phyloP scores from a whole-genome alignment of 2,113 vertebrate species.

The Xenotilapia longispinis region DNA sequence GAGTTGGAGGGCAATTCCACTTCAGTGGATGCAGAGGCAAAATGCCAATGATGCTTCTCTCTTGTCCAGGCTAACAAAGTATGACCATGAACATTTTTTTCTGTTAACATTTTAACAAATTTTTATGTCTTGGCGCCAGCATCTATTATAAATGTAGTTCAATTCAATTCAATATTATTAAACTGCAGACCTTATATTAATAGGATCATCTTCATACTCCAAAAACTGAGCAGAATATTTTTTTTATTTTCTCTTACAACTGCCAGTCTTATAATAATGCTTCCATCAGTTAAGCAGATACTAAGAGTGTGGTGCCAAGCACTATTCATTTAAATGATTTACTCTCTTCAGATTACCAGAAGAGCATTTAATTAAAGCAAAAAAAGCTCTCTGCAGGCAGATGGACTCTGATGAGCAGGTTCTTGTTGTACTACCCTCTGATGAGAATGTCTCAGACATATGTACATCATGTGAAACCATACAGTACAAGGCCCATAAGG shows the following conservation, averaged over 20 bases:
- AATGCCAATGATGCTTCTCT: neutral
- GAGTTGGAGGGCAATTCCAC: neutral
- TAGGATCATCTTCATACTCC: neutral
- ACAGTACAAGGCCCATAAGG: neutral
- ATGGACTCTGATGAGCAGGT: neutral
- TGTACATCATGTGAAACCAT: neutral
- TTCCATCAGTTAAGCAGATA: conserved; percentile 9
- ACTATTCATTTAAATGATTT: conserved; percentile 11
- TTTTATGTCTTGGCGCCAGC: neutral
- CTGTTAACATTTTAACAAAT: neutral
- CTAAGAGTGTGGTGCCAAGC: neutral
- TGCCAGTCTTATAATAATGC: neutral
- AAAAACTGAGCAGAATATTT: neutral
- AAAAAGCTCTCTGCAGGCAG: conserved; percentile 11
- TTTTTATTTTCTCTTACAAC: neutral
- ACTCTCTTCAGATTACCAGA: conserved; percentile 28
- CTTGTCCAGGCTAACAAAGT: neutral
- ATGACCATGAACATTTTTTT: neutral
- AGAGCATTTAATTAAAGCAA: conserved; percentile 49
- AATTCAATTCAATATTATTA: neutral
- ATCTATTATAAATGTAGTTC: neutral
- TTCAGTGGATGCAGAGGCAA: neutral
- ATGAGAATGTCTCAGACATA: neutral
- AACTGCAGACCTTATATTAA: neutral
- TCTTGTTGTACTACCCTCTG: neutral